These are phyloP conservation scores for Brachionus plicatilis DNA, from an alignment of 1,140 invertebrate species.

Conservation along the genomic window DNA sequence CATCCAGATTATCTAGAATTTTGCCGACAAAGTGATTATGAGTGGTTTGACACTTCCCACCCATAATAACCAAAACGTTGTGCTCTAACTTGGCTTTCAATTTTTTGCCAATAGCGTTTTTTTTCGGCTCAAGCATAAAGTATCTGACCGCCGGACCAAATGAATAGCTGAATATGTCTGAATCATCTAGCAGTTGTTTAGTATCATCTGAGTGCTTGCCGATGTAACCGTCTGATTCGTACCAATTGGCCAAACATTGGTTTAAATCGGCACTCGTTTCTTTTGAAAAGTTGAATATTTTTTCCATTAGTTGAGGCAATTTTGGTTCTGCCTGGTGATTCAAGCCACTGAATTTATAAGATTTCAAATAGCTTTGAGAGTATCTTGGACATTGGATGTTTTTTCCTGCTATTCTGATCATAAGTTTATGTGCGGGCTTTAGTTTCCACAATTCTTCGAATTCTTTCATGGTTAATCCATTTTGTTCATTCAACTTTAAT, in stretches of 20 bases:
- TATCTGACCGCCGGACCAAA: constrained; percentile 5
- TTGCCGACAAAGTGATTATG: background rate
- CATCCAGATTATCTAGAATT: background rate
- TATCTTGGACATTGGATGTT: background rate
- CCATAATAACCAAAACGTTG: constrained; percentile 10
- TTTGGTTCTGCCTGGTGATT: background rate
- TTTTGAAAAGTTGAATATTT: background rate
- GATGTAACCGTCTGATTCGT: constrained; percentile 4
- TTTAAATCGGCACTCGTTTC: background rate
- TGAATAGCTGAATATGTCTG: constrained; percentile 10
- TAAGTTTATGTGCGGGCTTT: background rate
- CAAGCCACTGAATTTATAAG: background rate
- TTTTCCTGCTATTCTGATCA: background rate
- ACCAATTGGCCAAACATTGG: constrained; percentile 13
- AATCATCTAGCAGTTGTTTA: background rate
- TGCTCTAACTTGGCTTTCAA: background rate
- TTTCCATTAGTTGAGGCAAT: background rate
- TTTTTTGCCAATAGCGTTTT: background rate
- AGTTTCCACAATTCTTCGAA: constrained; percentile 16
- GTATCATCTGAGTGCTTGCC: constrained; percentile 10
- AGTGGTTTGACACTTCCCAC: background rate
- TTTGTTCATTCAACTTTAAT: background rate
- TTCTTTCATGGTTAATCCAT: background rate
- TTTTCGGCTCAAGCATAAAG: background rate
- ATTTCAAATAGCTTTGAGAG: background rate